phyloP scores from a whole-genome alignment of 2,113 vertebrate genomes.

The Heterotilapia buettikoferi region DNA sequence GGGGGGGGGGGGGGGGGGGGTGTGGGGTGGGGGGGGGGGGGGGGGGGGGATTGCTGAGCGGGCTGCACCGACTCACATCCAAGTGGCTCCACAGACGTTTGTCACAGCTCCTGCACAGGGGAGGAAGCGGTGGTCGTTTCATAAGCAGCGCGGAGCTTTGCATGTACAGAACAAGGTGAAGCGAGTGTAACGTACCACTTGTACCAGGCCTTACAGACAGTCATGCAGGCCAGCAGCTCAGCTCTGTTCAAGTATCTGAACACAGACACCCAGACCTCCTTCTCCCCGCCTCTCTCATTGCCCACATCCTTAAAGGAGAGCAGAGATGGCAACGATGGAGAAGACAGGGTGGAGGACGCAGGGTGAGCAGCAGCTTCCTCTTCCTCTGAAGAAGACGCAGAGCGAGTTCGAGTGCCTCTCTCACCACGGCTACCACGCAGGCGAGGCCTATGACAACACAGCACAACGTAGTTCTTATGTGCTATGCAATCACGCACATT shows the following conservation, averaged over 20 bases:
- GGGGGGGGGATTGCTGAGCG: slow-evolving; percentile 87
- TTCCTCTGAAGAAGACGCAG: slow-evolving; percentile 63
- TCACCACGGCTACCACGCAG: slow-evolving; percentile 44
- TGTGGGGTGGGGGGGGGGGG: too few relatives aligned
- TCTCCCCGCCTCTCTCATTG: slow-evolving; percentile 75
- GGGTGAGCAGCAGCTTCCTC: slow-evolving; percentile 27
- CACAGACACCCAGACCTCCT: slow-evolving; percentile 95
- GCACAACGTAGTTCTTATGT: not conserved
- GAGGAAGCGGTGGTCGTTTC: not conserved
- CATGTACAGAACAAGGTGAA: not conserved
- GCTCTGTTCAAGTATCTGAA: slow-evolving; percentile 87
- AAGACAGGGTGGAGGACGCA: slow-evolving; percentile 29
- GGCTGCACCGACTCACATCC: slow-evolving; percentile 90
- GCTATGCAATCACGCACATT: not conserved
- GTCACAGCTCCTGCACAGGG: slow-evolving; percentile 72
- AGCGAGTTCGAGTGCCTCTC: slow-evolving; percentile 24
- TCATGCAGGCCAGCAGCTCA: slow-evolving; percentile 94
- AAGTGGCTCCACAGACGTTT: slow-evolving; percentile 94
- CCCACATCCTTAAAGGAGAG: slow-evolving; percentile 70
- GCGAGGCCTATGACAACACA: slow-evolving; percentile 16
- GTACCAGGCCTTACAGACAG: slow-evolving; percentile 98
- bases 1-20: too few relatives aligned
- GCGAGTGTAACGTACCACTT: slow-evolving; percentile 82
- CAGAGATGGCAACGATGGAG: slow-evolving; percentile 57
- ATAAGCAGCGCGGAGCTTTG: not conserved